Evolutionary conservation across 1,140 invertebrate species (phyloP).

Genomic region (Chrysomallon squamiferum): DNA sequence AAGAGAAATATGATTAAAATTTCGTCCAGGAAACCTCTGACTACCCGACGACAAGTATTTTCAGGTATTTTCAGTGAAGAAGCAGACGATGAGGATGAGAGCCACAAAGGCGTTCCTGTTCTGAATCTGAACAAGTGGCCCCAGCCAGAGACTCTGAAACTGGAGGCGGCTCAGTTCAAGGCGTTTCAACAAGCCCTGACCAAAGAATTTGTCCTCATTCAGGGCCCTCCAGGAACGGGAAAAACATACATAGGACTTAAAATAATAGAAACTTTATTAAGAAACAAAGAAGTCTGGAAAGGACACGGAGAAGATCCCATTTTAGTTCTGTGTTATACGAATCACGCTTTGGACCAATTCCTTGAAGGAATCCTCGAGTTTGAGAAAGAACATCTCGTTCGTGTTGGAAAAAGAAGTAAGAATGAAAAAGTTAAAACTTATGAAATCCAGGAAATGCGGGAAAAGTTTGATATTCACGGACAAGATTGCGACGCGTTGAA

Average conservation of each 20-base stretch:
- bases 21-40: too few species aligned
- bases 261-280: slow-evolving; percentile 50
- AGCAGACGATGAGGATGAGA: too few species aligned
- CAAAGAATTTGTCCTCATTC: slow-evolving; percentile 71
- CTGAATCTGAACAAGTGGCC: slow-evolving; percentile 33
- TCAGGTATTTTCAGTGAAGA: too few species aligned
- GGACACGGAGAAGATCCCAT: slow-evolving; percentile 67
- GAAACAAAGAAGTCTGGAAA: slow-evolving; percentile 34
- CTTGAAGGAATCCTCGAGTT: slow-evolving; percentile 68
- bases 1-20: too few species aligned
- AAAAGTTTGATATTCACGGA: too few species aligned
- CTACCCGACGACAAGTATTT: too few species aligned
- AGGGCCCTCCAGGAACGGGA: slow-evolving; percentile 66
- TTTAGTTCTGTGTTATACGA: slow-evolving; percentile 83
- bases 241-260: slow-evolving; percentile 56
- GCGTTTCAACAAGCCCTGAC: slow-evolving; percentile 63
- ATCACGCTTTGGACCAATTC: slow-evolving; percentile 88
- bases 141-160: slow-evolving; percentile 22
- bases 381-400: slow-evolving; percentile 6
- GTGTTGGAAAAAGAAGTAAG: slow-evolving; percentile 42
- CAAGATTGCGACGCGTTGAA: too few species aligned
- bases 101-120: slow-evolving; percentile 5
- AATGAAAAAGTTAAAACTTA: slow-evolving; percentile 47
- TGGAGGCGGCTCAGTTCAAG: slow-evolving; percentile 62
- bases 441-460: slow-evolving; percentile 6